Base-by-base conservation (phyloP, 2,113 vertebrate species). In the Oryzias woworae region DNA sequence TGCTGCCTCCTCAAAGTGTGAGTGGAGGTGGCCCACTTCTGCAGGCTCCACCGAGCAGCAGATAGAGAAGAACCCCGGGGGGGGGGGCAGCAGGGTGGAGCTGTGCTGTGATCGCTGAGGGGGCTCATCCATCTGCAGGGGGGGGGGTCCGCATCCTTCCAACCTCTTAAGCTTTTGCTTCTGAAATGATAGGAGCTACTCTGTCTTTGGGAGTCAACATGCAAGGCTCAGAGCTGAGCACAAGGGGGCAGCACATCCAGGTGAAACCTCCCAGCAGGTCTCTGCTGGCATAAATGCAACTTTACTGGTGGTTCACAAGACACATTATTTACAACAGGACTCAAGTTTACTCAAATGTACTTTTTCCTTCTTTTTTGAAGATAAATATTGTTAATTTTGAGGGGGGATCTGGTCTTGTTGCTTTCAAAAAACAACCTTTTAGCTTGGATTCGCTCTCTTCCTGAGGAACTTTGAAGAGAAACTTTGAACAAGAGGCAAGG, bases 191-290 rank as follows among this genome's bases (percentile, higher is more conserved):
- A 56, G 23, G 31, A 54, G 65, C 5, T 17, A 10, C 23, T 14
- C 16, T 23, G 45, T 61, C 47, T 43, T 14, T 13, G 26, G 50
- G 14, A 3, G 57, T 57, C 26, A 59, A 65, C 53, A 0, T 88
- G 84, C 80, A 83, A 47, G 22, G 79, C 70, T 62, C 65, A 59
- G 13, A 58, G 60, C 44, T 13, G 66, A 79, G 76, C 91, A 88
- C 89, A 71, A 89, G 91, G 80, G 81, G 91, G 91, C 89, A 87
- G 81, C 79, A 69, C 69, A 73, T 26, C 73, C 82, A 79, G 71
- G 36, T 46, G 43, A 51, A 70, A 42, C 42, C 31, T 6, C 2
- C 17, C 44, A 20, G 17, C 0, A 23, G 14, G 22, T n/a, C 71
- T 36, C 26, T 28, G 12, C 58, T 71, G 36, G 26, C 53, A 50